phyloP scores from a whole-genome alignment of 1,140 invertebrate genomes.

The Cataglyphis hispanica region DNA sequence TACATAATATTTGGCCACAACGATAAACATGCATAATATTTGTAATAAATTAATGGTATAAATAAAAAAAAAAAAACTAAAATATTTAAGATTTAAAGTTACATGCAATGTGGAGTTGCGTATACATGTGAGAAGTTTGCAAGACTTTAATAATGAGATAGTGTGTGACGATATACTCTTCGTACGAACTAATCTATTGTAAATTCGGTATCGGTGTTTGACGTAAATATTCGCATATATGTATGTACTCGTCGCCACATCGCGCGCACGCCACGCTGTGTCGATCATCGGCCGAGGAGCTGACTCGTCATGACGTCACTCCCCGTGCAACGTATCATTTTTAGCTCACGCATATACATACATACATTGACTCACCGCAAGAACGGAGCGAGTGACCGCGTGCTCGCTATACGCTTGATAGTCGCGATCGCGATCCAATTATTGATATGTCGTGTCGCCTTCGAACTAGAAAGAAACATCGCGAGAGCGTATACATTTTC shows the following conservation, averaged over 20 bases:
- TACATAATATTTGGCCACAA: background rate
- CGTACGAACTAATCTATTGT: background rate
- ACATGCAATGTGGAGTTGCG: background rate
- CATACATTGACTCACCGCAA: constrained; percentile 55
- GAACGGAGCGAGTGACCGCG: constrained; percentile 68
- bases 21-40: background rate
- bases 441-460: background rate
- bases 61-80: background rate
- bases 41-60: background rate
- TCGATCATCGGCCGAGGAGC: constrained; percentile 67
- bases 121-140: background rate
- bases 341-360: constrained; percentile 75
- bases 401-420: constrained; percentile 60
- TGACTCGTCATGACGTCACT: constrained; percentile 78
- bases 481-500: background rate
- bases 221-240: constrained; percentile 19
- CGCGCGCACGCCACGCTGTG: background rate
- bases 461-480: background rate
- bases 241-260: background rate
- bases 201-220: constrained; percentile 9
- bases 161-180: background rate
- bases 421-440: constrained; percentile 10
- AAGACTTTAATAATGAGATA: background rate
- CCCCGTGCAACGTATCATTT: constrained; percentile 78
- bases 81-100: background rate